Evolutionary conservation across 2,797 vertebrate species (phyloP).

Genomic region (Pangasius sanitwongsei): DNA sequence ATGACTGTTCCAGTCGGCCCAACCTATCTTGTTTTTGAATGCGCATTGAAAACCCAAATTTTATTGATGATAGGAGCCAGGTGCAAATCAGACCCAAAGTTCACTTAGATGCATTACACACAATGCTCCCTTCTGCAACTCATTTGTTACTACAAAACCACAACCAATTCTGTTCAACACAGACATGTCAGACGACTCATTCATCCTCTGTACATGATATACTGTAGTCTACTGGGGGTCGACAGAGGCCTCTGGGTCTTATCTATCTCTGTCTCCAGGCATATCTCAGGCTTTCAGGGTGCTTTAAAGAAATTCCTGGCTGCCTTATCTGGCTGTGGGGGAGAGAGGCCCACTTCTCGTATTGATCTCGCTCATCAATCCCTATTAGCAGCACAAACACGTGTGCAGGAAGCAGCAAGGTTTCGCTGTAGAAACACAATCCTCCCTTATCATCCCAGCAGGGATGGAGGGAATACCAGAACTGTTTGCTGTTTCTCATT

Average conservation of each 20-base stretch:
- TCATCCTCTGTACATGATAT: constrained; percentile 26
- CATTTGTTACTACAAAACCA: constrained; percentile 27
- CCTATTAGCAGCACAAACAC: constrained; percentile 60
- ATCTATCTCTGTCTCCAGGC: constrained; percentile 38
- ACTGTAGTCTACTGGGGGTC: constrained; percentile 22
- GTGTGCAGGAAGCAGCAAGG: constrained; percentile 62
- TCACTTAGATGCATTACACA: not conserved
- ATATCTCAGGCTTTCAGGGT: constrained; percentile 45
- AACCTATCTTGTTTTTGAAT: not conserved
- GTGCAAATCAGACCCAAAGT: not conserved
- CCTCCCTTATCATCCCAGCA: constrained; percentile 67
- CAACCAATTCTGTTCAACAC: not conserved
- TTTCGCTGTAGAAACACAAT: constrained; percentile 65
- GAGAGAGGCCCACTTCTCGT: constrained; percentile 55
- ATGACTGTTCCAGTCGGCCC: not conserved
- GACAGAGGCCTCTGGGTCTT: constrained; percentile 58
- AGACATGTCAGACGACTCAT: constrained; percentile 26
- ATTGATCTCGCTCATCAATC: constrained; percentile 57
- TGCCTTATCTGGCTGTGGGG: constrained; percentile 64
- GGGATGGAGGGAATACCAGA: constrained; percentile 59
- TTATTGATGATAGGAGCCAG: not conserved
- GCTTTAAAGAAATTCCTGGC: constrained; percentile 59
- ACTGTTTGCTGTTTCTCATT: constrained; percentile 27
- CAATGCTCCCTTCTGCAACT: not conserved
- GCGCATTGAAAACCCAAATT: not conserved